Conservation (phyloP, 92 coral and sea anemone genomes). For the Parazoanthus swiftii region DNA sequence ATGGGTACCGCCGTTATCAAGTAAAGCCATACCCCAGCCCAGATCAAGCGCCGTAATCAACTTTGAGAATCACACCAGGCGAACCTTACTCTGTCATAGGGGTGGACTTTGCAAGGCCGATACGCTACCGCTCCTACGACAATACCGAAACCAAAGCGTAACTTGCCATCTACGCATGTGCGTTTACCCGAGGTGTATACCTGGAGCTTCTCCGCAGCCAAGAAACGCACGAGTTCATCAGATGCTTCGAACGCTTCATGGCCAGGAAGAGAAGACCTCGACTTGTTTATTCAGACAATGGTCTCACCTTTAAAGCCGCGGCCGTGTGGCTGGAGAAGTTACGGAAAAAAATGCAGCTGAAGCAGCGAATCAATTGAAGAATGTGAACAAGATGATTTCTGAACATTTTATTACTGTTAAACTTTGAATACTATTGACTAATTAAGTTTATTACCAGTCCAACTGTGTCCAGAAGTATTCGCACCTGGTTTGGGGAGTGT, state of each 20-base stretch:
- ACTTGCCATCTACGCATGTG: constrained; percentile 20
- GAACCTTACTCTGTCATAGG: constrained; percentile 46
- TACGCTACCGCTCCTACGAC: constrained; percentile 13
- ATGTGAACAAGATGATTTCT: too few species aligned
- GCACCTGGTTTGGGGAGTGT: too few species aligned
- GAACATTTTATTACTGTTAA: too few species aligned
- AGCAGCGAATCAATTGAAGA: too few species aligned
- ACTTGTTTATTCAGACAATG: constrained; percentile 14
- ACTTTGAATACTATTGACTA: too few species aligned
- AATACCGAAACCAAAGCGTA: constrained; percentile 26
- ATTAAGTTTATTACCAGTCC: too few species aligned
- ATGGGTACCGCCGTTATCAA: not conserved
- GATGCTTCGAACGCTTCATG: not conserved
- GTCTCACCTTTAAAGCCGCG: constrained; percentile 5
- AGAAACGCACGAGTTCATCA: constrained; percentile 4
- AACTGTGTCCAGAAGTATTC: too few species aligned
- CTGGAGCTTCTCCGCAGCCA: constrained; percentile 15
- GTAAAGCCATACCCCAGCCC: constrained; percentile 13
- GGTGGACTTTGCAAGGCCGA: constrained; percentile 51
- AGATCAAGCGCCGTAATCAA: constrained; percentile 36
- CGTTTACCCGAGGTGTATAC: constrained; percentile 16
- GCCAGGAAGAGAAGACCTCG: constrained; percentile 8
- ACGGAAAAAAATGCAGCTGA: not conserved
- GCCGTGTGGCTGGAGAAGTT: constrained; percentile 1
- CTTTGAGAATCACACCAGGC: constrained; percentile 11